A percentile compares a stretch with the other conserved stretches of the same genome.
phyloP scores from a whole-genome alignment of 1,140 invertebrate genomes.

The Leptestheria dahalacensis region DNA sequence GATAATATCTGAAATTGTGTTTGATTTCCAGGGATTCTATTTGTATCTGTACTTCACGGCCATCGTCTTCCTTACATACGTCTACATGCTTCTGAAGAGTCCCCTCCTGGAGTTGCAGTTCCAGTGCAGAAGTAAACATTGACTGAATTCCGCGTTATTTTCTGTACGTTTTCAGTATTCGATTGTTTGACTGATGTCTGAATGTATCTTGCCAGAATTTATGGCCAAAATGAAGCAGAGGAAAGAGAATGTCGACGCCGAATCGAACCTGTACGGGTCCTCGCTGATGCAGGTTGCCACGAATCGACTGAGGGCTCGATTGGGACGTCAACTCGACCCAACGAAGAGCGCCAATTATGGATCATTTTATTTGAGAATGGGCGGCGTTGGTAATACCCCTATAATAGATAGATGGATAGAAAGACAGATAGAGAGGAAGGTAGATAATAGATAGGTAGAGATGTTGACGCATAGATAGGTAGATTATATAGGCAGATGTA shows the following conservation, averaged over 20 bases:
- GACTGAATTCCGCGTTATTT: no score
- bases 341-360: constrained; percentile 46
- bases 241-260: background rate
- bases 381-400: constrained; percentile 57
- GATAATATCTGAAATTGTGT: no score
- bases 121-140: background rate
- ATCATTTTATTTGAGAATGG: constrained; percentile 84
- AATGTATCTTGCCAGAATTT: background rate
- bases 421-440: no score
- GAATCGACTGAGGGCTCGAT: background rate
- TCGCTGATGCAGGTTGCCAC: background rate
- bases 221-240: background rate
- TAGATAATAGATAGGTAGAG: no score
- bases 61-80: constrained; percentile 71
- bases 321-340: constrained; percentile 3
- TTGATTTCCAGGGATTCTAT: constrained; percentile 62
- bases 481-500: no score
- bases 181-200: background rate
- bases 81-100: constrained; percentile 52
- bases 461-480: no score
- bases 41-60: constrained; percentile 77
- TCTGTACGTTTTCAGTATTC: no score
- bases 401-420: no score
- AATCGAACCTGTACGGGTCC: background rate
- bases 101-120: background rate